These are phyloP conservation scores for Rana temporaria DNA, from an alignment of 2,113 vertebrate species.

Conservation along the genomic window DNA sequence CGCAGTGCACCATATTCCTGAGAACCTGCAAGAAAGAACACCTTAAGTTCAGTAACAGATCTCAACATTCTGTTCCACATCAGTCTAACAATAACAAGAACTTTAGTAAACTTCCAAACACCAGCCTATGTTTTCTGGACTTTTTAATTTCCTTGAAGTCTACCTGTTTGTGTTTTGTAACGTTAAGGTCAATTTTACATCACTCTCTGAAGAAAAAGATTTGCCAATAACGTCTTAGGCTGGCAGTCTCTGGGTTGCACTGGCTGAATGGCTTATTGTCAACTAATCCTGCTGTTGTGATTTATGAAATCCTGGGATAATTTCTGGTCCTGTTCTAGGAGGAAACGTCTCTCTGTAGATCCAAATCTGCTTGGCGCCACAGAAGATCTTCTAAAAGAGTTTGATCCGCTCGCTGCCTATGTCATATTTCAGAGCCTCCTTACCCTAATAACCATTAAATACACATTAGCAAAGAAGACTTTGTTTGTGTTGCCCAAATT, in stretches of 20 bases:
- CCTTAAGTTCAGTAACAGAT: not conserved
- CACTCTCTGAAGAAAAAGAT: not conserved
- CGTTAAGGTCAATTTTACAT: no score
- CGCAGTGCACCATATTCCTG: slow-evolving; percentile 97
- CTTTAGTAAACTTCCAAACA: no score
- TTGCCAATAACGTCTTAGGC: not conserved
- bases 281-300: slow-evolving; percentile 20
- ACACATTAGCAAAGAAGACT: no score
- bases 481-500: no score
- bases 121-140: not conserved
- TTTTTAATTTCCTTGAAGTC: slow-evolving; percentile 9
- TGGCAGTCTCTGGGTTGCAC: slow-evolving; percentile 1
- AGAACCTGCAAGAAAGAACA: slow-evolving; percentile 81
- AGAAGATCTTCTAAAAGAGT: not conserved
- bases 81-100: no score
- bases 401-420: no score
- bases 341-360: not conserved
- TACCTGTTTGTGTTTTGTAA: not conserved
- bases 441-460: no score
- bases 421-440: no score
- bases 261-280: slow-evolving; percentile 23
- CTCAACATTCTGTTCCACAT: not conserved
- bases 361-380: slow-evolving; percentile 2
- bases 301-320: slow-evolving; percentile 26
- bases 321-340: slow-evolving; percentile 4